Base-by-base conservation (phyloP, 2,797 vertebrate species). In the Pipistrellus nathusii region DNA sequence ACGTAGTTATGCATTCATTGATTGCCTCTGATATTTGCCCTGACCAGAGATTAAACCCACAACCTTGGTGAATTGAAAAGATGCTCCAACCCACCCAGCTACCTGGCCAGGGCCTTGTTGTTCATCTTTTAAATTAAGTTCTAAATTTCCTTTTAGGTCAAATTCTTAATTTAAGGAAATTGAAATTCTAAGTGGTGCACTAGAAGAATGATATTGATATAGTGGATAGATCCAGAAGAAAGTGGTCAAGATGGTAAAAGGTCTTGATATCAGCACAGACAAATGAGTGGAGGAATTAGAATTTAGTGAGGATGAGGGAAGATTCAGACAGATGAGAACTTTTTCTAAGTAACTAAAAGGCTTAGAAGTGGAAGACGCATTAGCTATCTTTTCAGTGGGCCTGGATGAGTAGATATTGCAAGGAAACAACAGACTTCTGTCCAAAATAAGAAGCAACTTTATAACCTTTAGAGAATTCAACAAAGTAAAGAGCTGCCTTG, bases 381-480 rank as follows among this genome's bases (percentile, higher is more conserved):
- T 92, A n/a, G 15, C 35, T 77, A 20, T 96, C 27, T 95, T 92
- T 46, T 85, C 57, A 85, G 46, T 48, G 55, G 41, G 62, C 41
- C 1, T 23, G 1, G 18, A 66, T 51, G 73, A 85, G 27, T 46
- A 30, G 64, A 85, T 57, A 8, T 38, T 27, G 9, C 23, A 93
- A 81, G 71, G n/a, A 75, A 88, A 90, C 0, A 88, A 90, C 0
- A 88, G n/a, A 91, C 64, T 92, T 94, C 30, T 11, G 20, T 77
- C 17, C 32, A 78, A 66, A 83, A 81, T 41, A 83, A 88, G 83
- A 85, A 93, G 12, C 69, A 73, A 72, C 38, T 53, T 91, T 80
- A 53, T 64, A 91, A 90, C 27, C 71, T 80, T 86, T 32, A 90
- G 51, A 96, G 48, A 88, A 41, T 62, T 76, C n/a, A 93, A 68